Evolutionary conservation across 2,113 vertebrate species (phyloP).

Genomic region (Podarcis raffonei): DNA sequence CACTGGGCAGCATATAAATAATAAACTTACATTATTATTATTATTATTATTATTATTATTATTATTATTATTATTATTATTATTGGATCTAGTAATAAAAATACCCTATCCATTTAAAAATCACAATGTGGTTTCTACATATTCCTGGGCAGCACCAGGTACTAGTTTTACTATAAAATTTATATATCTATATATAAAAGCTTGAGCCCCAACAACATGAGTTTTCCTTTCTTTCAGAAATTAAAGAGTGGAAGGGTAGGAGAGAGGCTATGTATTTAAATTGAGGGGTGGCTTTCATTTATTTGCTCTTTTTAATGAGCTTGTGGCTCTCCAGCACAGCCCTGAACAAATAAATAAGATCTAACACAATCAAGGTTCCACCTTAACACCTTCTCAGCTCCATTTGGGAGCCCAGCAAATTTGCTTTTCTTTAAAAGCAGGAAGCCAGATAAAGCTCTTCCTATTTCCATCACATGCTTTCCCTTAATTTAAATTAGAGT

Average conservation of each 20-base stretch:
- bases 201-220: not conserved
- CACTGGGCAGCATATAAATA: too few species aligned
- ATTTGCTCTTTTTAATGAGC: slow-evolving; percentile 5
- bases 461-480: not conserved
- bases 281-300: not conserved
- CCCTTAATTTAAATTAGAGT: slow-evolving; percentile 6
- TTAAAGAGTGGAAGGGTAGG: not conserved
- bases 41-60: too few species aligned
- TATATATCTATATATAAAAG: not conserved
- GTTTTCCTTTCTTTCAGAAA: not conserved
- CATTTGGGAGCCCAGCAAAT: not conserved
- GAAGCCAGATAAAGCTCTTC: not conserved
- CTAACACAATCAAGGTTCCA: not conserved
- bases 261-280: not conserved
- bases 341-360: slow-evolving; percentile 16
- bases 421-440: not conserved
- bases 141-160: too few species aligned
- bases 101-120: too few species aligned
- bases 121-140: too few species aligned
- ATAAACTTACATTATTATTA: too few species aligned
- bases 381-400: not conserved
- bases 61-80: too few species aligned
- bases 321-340: not conserved
- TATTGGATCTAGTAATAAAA: too few species aligned
- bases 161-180: too few species aligned